Conservation (phyloP, 2,888 invertebrate genomes). For the Brachynemurus nebulosus region DNA sequence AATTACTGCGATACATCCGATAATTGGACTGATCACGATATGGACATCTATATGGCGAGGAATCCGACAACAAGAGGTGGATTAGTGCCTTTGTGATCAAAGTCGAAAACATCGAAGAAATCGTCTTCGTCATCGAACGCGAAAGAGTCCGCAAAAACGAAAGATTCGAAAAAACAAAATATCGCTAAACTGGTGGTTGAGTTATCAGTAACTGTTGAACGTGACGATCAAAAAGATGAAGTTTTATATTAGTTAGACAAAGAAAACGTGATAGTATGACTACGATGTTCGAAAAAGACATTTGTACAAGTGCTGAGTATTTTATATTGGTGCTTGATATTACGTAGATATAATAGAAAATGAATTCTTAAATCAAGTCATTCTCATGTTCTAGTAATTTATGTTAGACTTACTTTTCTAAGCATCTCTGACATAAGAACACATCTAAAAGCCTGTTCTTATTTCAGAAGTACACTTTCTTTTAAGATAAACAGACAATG, state of each 20-base stretch:
- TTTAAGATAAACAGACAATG: too few relatives aligned
- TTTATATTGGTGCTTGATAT: too few relatives aligned
- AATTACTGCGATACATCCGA: conserved; percentile 81
- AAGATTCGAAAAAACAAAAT: not conserved
- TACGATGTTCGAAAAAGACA: too few relatives aligned
- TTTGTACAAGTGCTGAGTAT: too few relatives aligned
- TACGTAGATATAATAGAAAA: too few relatives aligned
- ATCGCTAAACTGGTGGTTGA: not conserved
- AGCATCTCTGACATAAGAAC: too few relatives aligned
- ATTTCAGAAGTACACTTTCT: too few relatives aligned
- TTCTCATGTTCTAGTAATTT: too few relatives aligned
- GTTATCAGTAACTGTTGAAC: conserved; percentile 4
- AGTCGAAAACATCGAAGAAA: not conserved
- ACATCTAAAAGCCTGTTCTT: too few relatives aligned
- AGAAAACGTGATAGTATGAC: not conserved
- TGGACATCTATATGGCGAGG: conserved; percentile 89
- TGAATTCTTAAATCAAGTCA: too few relatives aligned
- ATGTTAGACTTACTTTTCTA: too few relatives aligned
- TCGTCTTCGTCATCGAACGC: not conserved
- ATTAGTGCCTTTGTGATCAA: conserved; percentile 56
- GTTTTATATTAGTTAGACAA: conserved; percentile 5
- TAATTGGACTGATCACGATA: conserved; percentile 91
- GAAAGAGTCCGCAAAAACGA: not conserved
- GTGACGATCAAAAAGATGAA: conserved; percentile 1
- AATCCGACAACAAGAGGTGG: conserved; percentile 79